phyloP scores from a whole-genome alignment of 2,113 vertebrate species.

The Psittacula cyanocephala region DNA sequence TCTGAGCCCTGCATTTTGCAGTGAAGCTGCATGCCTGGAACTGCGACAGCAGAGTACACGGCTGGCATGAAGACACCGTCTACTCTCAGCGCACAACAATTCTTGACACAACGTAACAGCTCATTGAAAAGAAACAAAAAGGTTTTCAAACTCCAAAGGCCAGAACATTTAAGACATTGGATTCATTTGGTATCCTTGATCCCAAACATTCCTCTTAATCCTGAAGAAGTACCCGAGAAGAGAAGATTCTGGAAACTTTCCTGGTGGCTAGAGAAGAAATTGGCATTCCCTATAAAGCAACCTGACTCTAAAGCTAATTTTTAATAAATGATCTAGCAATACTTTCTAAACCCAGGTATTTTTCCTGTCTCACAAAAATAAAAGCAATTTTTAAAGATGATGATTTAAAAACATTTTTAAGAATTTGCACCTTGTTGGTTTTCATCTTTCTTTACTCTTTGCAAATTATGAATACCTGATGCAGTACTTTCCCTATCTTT shows the following conservation, averaged over 20 bases:
- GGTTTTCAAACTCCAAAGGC: neutral
- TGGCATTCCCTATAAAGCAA: neutral
- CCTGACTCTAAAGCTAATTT: neutral
- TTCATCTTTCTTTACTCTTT: neutral
- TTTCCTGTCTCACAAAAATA: neutral
- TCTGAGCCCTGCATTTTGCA: neutral
- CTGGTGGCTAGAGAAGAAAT: neutral
- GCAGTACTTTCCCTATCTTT: neutral
- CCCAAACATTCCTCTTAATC: neutral
- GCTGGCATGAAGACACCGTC: neutral
- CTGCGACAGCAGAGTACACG: fast-evolving
- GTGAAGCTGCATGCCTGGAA: neutral
- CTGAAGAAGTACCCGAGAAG: neutral
- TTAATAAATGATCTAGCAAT: neutral
- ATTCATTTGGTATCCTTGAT: neutral
- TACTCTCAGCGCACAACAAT: neutral
- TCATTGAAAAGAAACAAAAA: neutral
- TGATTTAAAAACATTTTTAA: neutral
- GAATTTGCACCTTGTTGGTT: neutral
- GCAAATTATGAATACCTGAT: neutral
- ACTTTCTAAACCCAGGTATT: neutral
- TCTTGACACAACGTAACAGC: neutral
- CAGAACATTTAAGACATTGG: neutral
- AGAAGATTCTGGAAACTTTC: neutral
- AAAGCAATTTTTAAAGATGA: neutral